Evolutionary conservation across 2,797 vertebrate species (phyloP).

Genomic region (Chrosomus eos): DNA sequence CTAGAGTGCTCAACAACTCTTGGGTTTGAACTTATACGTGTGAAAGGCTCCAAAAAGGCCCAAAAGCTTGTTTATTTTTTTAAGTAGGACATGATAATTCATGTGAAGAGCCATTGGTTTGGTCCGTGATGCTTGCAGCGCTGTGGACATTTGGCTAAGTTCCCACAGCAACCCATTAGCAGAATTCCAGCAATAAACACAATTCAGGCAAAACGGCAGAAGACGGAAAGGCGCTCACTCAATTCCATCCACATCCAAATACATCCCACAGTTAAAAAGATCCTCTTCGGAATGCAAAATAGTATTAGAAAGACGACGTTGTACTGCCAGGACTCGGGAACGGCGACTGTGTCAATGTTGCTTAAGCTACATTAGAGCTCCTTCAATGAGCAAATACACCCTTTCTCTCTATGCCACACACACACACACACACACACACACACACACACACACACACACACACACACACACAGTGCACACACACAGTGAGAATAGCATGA

Average conservation of each 20-base stretch:
- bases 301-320: neutral
- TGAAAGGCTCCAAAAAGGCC: conserved; percentile 47
- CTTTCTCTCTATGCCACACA: neutral
- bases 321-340: conserved; percentile 13
- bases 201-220: conserved; percentile 34
- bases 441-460: neutral
- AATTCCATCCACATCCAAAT: conserved; percentile 29
- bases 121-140: conserved; percentile 19
- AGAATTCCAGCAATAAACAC: conserved; percentile 51
- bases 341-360: conserved; percentile 39
- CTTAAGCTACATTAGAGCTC: conserved; percentile 35
- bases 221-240: conserved; percentile 2
- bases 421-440: neutral
- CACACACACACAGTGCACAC: conserved; percentile 23
- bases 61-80: conserved; percentile 47
- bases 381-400: conserved; percentile 27
- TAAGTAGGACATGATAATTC: conserved; percentile 54
- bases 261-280: conserved; percentile 34
- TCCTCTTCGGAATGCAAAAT: conserved; percentile 32
- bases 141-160: conserved; percentile 48
- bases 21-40: conserved; percentile 35
- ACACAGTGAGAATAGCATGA: conserved; percentile 28
- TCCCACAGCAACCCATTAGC: conserved; percentile 56
- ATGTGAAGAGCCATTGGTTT: conserved; percentile 44
- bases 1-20: conserved; percentile 38